Conservation (phyloP, 2,888 invertebrate genomes). For the Lepetodrilus schrolli region DNA sequence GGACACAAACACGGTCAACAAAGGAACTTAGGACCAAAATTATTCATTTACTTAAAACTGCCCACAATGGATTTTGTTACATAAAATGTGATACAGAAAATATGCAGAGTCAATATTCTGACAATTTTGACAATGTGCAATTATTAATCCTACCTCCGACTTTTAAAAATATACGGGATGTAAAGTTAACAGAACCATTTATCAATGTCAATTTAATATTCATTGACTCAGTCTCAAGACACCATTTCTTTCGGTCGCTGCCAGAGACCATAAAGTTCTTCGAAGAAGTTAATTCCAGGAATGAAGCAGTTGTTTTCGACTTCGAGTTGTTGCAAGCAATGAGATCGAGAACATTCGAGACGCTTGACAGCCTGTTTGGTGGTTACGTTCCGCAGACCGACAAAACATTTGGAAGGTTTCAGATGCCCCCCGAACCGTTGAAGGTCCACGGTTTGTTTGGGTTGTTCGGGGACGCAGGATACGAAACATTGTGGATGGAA, state of each 20-base stretch:
- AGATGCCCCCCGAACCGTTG: constrained; percentile 52
- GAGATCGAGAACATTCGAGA: constrained; percentile 63
- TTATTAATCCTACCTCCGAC: constrained; percentile 40
- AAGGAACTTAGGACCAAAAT: neutral
- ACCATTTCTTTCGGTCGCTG: constrained; percentile 62
- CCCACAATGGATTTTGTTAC: constrained; percentile 60
- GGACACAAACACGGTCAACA: neutral
- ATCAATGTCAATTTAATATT: constrained; percentile 62
- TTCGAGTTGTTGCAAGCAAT: constrained; percentile 63
- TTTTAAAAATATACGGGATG: neutral
- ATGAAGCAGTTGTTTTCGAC: constrained; percentile 49
- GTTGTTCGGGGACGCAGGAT: constrained; percentile 48
- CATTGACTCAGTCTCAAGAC: constrained; percentile 62
- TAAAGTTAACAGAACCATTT: neutral
- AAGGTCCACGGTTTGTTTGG: constrained; percentile 44
- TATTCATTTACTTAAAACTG: constrained; percentile 11
- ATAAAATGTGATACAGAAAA: constrained; percentile 45
- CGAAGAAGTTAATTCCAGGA: constrained; percentile 34
- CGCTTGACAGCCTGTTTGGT: constrained; percentile 56
- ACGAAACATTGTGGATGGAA: constrained; percentile 61
- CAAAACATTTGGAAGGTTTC: constrained; percentile 55
- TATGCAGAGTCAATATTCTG: neutral
- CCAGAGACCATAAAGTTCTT: constrained; percentile 50
- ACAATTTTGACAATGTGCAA: constrained; percentile 19
- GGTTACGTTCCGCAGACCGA: constrained; percentile 55